These are phyloP conservation scores for Monochamus alternatus DNA, from an alignment of 2,888 invertebrate genomes.

Conservation along the genomic window DNA sequence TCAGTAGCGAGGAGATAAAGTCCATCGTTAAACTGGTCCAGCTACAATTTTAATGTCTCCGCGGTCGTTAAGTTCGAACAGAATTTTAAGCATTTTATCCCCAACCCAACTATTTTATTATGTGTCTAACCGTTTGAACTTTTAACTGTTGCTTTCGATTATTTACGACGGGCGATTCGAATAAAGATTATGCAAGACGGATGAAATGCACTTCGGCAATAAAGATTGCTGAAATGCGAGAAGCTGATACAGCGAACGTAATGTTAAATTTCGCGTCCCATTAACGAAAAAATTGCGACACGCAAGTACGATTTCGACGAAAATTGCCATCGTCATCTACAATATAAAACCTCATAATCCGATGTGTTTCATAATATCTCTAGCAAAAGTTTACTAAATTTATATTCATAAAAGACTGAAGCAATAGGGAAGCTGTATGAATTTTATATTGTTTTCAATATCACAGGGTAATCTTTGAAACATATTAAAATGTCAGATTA, in stretches of 20 bases:
- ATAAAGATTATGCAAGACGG: conserved; percentile 30
- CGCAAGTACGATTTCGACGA: no score
- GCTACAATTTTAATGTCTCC: conserved; percentile 50
- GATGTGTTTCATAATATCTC: no score
- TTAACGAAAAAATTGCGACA: no score
- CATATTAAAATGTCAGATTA: no score
- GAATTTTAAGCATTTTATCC: conserved; percentile 53
- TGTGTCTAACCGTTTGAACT: conserved; percentile 49
- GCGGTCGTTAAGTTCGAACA: conserved; percentile 48
- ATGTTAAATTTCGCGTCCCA: no score
- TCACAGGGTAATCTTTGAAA: no score
- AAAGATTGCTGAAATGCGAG: conserved; percentile 9
- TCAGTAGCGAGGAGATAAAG: conserved; percentile 56
- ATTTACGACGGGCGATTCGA: conserved; percentile 43
- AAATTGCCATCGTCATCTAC: no score
- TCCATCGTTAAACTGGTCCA: conserved; percentile 54
- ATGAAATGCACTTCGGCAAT: conserved; percentile 19
- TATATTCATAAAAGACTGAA: no score
- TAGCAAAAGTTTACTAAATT: no score
- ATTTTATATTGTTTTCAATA: no score
- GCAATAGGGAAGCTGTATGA: no score
- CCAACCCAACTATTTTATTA: conserved; percentile 49
- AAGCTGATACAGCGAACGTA: background rate
- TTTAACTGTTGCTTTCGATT: conserved; percentile 34
- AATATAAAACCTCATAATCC: no score